Conservation (phyloP, 2,113 vertebrate genomes). For the Panthera uncia region DNA sequence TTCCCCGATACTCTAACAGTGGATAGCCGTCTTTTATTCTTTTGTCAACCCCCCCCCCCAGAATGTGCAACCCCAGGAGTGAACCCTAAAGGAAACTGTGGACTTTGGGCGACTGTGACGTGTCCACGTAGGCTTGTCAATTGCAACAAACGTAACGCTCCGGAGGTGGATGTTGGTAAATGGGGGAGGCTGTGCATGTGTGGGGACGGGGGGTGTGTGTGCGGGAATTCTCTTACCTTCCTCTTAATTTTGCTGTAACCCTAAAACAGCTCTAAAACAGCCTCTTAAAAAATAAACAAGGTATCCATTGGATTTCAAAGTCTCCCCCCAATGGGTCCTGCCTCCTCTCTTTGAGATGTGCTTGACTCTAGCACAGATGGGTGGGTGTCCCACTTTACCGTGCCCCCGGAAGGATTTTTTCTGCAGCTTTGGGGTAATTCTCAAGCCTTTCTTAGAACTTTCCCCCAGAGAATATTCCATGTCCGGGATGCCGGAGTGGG, state of each 20-base stretch:
- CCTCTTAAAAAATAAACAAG: not conserved
- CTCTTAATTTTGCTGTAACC: not conserved
- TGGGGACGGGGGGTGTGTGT: accelerated
- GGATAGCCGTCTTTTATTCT: not conserved
- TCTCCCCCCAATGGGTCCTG: not conserved
- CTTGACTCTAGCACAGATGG: not conserved
- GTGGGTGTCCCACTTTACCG: no score
- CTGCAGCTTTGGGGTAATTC: not conserved
- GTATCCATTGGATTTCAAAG: not conserved
- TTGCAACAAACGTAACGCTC: no score
- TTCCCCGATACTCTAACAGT: not conserved
- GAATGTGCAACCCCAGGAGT: not conserved
- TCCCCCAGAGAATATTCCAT: not conserved
- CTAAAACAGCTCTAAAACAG: not conserved
- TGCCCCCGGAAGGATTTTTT: not conserved
- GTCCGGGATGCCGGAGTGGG: not conserved
- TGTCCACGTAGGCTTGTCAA: no score
- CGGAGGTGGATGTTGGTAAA: not conserved
- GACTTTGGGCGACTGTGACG: not conserved
- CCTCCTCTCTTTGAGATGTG: not conserved
- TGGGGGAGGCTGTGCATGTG: not conserved
- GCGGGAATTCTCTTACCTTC: not conserved
- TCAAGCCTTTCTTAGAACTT: not conserved
- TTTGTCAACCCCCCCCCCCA: not conserved
- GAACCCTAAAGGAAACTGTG: not conserved